phyloP scores from a whole-genome alignment of 30 jellyfish, hydroid and myxozoan species.

The Aurelia sp. region DNA sequence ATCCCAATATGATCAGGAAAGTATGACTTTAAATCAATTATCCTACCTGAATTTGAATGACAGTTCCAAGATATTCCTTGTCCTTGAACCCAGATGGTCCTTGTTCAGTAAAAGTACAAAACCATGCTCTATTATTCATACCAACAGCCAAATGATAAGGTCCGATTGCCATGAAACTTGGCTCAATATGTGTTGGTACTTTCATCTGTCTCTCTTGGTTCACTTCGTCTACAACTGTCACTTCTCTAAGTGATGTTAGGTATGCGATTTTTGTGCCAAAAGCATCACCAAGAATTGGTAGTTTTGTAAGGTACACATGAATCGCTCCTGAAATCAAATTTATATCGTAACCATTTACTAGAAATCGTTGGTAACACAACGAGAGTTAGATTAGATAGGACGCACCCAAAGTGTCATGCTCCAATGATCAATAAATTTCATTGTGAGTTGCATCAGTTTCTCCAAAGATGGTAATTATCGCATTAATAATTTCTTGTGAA shows the following conservation, averaged over 20 bases:
- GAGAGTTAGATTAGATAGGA: too few relatives aligned
- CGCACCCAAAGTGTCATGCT: too few relatives aligned
- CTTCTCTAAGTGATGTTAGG: conserved; percentile 95
- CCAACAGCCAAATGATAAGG: conserved; percentile 91
- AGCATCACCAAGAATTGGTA: conserved; percentile 92
- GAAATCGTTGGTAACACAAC: too few relatives aligned
- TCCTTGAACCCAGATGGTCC: conserved; percentile 78
- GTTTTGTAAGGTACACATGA: conserved; percentile 88
- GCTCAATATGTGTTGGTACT: conserved; percentile 86
- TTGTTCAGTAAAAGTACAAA: conserved; percentile 65
- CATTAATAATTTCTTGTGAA: too few relatives aligned
- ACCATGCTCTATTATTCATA: conserved; percentile 96
- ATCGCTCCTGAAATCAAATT: conserved; percentile 71
- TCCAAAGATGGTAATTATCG: too few relatives aligned
- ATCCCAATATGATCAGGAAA: neutral
- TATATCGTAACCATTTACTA: too few relatives aligned
- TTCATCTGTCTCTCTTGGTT: conserved; percentile 75
- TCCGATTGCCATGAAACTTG: conserved; percentile 85
- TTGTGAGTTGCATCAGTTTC: too few relatives aligned
- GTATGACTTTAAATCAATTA: neutral
- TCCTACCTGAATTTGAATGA: conserved; percentile 40
- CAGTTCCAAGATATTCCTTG: conserved; percentile 89
- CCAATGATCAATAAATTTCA: too few relatives aligned
- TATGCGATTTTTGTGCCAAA: conserved; percentile 83
- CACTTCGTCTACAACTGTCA: conserved; percentile 68